Base-by-base conservation (phyloP, 1,140 invertebrate genomes). In the Drosophila fuyamai region DNA sequence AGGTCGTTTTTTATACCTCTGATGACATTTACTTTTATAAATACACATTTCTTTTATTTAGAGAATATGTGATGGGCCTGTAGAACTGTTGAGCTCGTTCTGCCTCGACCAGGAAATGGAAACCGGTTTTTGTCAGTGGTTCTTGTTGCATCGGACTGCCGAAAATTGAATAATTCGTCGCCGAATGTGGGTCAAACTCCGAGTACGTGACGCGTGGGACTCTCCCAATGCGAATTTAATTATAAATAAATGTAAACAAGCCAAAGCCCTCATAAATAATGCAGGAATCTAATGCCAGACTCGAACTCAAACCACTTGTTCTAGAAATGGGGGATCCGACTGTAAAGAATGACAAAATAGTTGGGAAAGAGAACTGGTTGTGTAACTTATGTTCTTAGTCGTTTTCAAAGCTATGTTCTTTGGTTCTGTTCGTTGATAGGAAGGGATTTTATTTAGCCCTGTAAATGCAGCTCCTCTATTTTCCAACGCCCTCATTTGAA, bases 161-260 rank as follows among this genome's bases (percentile, higher is more conserved):
- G 51, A 73, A 76, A 77, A 84, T 80, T 88, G 63, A 83, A 78
- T 89, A 88, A 89, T 88, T 70, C 29, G 43, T 27, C 36, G 41
- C 5, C 35, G 51, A 71, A 85, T 76, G 76, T 88, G 58, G 84
- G 83, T 88, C 83, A 83, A 46, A 53, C 60, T 44, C 6, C 48
- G 72, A 47, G 56, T 79, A 79, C 76, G 71, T 89, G 79, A 47
- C 40, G 36, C 38, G 18, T 23, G 36, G 32, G 48, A 9, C 8
- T 46, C 13, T 44, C 55, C 66, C 51, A 29, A 43, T 58, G 46
- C 41, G 36, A 32, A 56, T 44, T 43, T 54, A 50, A 56, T 46
- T 14, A 71, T 58, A 47, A 60, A 56, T 48, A 27, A 72, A 66
- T 66, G 58, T 13, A 56, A 56, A 23, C 55, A 61, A 47, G 46